Conservation (phyloP, 1,140 invertebrate species). For the Nymphalis io region DNA sequence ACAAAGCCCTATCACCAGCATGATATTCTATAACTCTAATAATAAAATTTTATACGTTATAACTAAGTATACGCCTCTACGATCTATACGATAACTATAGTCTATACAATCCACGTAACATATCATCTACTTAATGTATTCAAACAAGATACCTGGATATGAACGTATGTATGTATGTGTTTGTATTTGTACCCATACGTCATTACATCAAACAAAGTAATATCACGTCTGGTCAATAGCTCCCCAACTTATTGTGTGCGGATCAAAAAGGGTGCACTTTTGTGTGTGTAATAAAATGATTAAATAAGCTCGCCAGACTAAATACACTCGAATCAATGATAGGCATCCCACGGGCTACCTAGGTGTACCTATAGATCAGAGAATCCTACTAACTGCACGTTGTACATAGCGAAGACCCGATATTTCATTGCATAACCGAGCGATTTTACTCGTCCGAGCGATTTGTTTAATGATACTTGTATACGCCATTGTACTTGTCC, state of each 20-base stretch:
- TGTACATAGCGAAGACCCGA: conserved; percentile 6
- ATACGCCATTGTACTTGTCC: too few species aligned
- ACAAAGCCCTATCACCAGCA: too few species aligned
- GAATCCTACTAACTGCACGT: conserved; percentile 7
- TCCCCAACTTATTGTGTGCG: conserved; percentile 20
- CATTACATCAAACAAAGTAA: conserved; percentile 23
- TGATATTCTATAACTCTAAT: too few species aligned
- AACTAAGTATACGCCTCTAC: too few species aligned
- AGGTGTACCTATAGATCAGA: not conserved
- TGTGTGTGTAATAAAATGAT: conserved; percentile 25
- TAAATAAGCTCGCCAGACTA: conserved; percentile 23
- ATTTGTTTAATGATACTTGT: too few species aligned
- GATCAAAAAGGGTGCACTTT: conserved; percentile 19
- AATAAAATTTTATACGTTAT: too few species aligned
- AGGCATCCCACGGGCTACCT: conserved; percentile 8
- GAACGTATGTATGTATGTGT: not conserved
- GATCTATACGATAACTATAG: too few species aligned
- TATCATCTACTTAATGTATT: too few species aligned
- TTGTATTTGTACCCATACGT: not conserved
- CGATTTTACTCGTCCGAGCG: not conserved
- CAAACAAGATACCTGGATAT: not conserved
- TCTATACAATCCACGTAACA: too few species aligned
- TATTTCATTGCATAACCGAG: not conserved
- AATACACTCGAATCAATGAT: conserved; percentile 21
- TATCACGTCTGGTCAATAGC: conserved; percentile 19